Percentiles rank a stretch among this genome's conserved stretches.
Conservation (phyloP, 2,113 vertebrate genomes). For the Pseudopodoces humilis region DNA sequence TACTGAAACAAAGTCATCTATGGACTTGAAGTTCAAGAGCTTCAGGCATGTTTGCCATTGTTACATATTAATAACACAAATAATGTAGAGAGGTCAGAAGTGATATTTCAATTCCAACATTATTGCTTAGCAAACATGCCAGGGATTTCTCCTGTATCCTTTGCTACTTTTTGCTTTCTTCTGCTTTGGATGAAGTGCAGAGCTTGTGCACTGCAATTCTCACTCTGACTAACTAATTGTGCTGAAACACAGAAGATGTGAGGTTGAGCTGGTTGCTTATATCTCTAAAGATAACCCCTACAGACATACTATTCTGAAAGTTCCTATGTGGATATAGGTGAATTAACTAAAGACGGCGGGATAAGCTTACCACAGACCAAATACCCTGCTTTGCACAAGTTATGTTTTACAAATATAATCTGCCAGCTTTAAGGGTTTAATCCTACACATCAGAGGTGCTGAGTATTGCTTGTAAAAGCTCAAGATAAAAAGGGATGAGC, state of each 20-base stretch:
- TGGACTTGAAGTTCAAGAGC: background rate
- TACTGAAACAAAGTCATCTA: background rate
- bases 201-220: background rate
- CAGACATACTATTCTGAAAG: background rate
- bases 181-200: background rate
- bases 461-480: background rate
- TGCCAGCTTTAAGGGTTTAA: slow-evolving; percentile 2
- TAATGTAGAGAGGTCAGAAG: background rate
- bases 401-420: background rate
- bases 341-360: background rate
- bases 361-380: slow-evolving; percentile 2
- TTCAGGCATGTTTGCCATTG: background rate
- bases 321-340: background rate
- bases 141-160: background rate
- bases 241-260: background rate
- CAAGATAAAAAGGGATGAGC: slow-evolving; percentile 11
- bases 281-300: background rate
- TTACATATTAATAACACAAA: background rate
- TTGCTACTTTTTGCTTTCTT: background rate
- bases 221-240: background rate
- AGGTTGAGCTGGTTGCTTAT: background rate
- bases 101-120: background rate
- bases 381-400: background rate
- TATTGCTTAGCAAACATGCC: background rate
- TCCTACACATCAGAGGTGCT: background rate